phyloP scores from a whole-genome alignment of 2,888 invertebrate species.

The Epinotia demarniana region DNA sequence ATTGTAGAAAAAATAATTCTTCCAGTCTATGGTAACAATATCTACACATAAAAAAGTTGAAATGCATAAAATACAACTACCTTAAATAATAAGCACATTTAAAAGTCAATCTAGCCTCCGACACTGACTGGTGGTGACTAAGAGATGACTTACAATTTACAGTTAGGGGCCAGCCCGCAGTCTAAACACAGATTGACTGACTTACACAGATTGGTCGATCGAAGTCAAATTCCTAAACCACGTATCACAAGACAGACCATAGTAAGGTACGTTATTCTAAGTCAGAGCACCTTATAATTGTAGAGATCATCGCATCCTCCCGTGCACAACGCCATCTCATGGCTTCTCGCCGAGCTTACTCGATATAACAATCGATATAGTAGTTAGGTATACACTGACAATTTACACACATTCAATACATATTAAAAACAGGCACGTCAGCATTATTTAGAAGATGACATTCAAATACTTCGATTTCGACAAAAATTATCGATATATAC shows the following conservation, averaged over 20 bases:
- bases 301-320: slow-evolving; percentile 81
- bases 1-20: slow-evolving; percentile 58
- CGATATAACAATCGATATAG: slow-evolving; percentile 73
- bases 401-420: slow-evolving; percentile 71
- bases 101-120: slow-evolving; percentile 41
- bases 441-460: slow-evolving; percentile 50
- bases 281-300: slow-evolving; percentile 85
- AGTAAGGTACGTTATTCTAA: slow-evolving; percentile 72
- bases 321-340: slow-evolving; percentile 76
- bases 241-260: slow-evolving; percentile 79
- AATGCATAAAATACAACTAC: slow-evolving; percentile 72
- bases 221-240: slow-evolving; percentile 72
- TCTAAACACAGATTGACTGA: slow-evolving; percentile 69
- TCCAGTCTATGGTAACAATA: slow-evolving; percentile 71
- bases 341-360: slow-evolving; percentile 70
- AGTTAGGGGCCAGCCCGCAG: slow-evolving; percentile 75
- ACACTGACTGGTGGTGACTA: slow-evolving; percentile 31
- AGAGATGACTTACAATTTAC: slow-evolving; percentile 54
- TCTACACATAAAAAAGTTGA: slow-evolving; percentile 68
- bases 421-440: slow-evolving; percentile 70
- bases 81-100: slow-evolving; percentile 35
- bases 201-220: slow-evolving; percentile 79
- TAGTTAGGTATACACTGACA: slow-evolving; percentile 77
- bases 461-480: slow-evolving; percentile 39
- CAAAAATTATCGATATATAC: slow-evolving; percentile 41